Percentiles rank a stretch among this genome's conserved stretches.
Evolutionary conservation across 2,888 invertebrate species (phyloP).

Genomic region (Ypsolopha sequella): DNA sequence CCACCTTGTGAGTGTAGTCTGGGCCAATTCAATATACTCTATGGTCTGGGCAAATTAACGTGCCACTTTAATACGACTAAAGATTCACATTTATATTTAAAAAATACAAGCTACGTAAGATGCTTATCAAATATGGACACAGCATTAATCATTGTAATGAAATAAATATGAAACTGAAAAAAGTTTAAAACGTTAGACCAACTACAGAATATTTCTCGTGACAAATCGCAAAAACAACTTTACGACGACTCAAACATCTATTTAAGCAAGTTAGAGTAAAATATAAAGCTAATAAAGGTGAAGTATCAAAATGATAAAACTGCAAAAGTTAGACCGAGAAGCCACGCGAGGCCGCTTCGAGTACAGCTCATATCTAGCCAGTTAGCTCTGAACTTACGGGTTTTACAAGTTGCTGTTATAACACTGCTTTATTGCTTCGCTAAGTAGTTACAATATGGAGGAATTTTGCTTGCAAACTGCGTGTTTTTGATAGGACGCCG

Average conservation of each 20-base stretch:
- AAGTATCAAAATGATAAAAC: neutral
- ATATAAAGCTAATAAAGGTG: neutral
- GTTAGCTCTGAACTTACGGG: conserved; percentile 11
- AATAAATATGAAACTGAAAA: too few relatives aligned
- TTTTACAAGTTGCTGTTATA: conserved; percentile 16
- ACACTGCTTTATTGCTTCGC: conserved; percentile 11
- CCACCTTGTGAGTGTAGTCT: neutral
- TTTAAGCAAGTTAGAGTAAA: neutral
- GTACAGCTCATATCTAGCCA: conserved; percentile 1
- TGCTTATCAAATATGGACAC: too few relatives aligned
- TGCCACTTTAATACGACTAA: neutral
- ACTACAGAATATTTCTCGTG: too few relatives aligned
- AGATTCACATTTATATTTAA: too few relatives aligned
- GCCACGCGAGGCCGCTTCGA: neutral
- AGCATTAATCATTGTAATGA: too few relatives aligned
- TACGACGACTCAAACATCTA: too few relatives aligned
- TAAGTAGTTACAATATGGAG: conserved; percentile 9
- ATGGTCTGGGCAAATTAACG: neutral
- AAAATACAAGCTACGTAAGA: too few relatives aligned
- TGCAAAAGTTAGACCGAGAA: neutral
- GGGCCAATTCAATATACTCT: too few relatives aligned
- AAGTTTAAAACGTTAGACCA: too few relatives aligned
- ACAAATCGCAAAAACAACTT: too few relatives aligned
- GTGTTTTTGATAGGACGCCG: conserved; percentile 19
- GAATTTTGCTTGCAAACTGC: conserved; percentile 41